These are phyloP conservation scores for Holcopasites calliopsidis DNA, from an alignment of 1,140 invertebrate species.

Conservation along the genomic window DNA sequence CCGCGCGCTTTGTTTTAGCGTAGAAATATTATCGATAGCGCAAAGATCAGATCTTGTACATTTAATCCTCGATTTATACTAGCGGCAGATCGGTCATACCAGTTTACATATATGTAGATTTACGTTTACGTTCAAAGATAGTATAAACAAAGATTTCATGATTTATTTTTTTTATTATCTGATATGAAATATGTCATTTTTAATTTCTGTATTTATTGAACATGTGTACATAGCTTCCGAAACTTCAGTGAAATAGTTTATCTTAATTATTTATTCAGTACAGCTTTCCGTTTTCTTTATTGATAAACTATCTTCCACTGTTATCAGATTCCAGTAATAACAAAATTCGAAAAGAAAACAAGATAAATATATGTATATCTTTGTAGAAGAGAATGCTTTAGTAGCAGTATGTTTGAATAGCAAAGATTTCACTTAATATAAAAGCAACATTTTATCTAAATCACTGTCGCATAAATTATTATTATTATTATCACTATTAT, in stretches of 20 bases:
- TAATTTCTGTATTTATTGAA: not conserved
- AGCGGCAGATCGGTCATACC: not conserved
- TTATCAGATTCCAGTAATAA: too few relatives aligned
- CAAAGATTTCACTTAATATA: not conserved
- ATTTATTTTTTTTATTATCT: not conserved
- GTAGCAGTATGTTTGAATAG: not conserved
- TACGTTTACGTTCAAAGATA: not conserved
- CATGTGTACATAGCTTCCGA: too few relatives aligned
- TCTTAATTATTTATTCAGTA: too few relatives aligned
- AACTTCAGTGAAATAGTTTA: too few relatives aligned
- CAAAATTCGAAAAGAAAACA: too few relatives aligned
- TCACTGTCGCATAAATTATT: not conserved
- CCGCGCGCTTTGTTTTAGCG: not conserved
- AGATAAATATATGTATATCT: not conserved
- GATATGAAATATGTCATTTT: not conserved
- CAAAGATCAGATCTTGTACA: not conserved
- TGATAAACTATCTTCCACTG: too few relatives aligned
- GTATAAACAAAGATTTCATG: not conserved
- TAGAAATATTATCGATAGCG: not conserved
- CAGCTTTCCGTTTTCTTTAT: too few relatives aligned
- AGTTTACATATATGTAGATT: not conserved
- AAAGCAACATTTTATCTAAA: not conserved
- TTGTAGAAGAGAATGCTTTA: not conserved
- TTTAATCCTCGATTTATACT: not conserved
- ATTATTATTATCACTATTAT: not conserved